Conservation (phyloP, 2,888 invertebrate genomes). For the Didymodactylos carnosus region DNA sequence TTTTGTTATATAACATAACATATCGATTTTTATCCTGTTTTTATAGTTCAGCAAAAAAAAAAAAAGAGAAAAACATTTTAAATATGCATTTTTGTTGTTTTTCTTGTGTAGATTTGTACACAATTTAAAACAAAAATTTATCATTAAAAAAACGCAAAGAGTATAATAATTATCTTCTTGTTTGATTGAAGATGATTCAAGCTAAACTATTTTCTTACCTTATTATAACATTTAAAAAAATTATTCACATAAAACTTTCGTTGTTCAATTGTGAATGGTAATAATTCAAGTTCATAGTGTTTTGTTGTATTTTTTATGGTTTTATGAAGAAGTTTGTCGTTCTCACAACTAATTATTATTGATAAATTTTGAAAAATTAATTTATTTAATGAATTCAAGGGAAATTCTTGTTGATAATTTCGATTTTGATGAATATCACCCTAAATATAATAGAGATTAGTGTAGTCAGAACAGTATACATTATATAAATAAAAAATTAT, state of each 20-base stretch:
- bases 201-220: not conserved
- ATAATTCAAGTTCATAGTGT: not conserved
- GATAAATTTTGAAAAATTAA: not conserved
- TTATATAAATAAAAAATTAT: no score
- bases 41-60: no score
- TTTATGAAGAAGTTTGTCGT: not conserved
- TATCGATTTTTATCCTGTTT: no score
- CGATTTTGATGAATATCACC: not conserved
- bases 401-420: not conserved
- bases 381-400: not conserved
- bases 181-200: no score
- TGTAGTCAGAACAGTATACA: not conserved
- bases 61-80: no score
- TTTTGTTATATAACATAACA: no score
- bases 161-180: no score
- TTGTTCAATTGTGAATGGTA: not conserved
- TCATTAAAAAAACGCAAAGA: no score
- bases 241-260: not conserved
- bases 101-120: no score
- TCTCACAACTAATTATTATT: not conserved
- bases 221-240: not conserved
- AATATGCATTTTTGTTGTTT: no score
- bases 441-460: not conserved
- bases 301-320: not conserved
- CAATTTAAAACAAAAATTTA: no score